Conservation (phyloP, 2,113 vertebrate genomes). For the Jaculus jaculus region DNA sequence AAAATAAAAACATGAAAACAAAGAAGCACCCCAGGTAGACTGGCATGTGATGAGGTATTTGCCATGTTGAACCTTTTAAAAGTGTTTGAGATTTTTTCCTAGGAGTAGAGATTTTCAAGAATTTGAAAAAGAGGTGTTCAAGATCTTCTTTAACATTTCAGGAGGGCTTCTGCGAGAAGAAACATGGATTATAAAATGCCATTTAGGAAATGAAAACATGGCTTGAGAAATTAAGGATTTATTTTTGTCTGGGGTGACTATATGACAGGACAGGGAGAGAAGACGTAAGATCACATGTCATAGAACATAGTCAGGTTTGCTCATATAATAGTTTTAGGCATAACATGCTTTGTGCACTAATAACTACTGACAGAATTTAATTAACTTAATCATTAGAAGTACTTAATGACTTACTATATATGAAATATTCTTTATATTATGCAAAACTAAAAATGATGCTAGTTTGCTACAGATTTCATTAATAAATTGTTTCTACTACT, state of each 20-base stretch:
- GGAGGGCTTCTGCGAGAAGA: neutral
- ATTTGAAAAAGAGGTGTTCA: neutral
- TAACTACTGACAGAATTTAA: neutral
- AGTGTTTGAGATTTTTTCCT: neutral
- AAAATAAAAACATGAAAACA: too few species aligned
- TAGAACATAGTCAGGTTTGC: neutral
- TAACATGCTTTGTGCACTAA: neutral
- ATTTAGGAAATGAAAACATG: neutral
- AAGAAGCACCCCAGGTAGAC: too few species aligned
- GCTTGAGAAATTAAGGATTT: neutral
- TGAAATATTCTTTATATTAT: neutral
- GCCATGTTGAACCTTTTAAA: neutral
- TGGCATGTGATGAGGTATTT: neutral
- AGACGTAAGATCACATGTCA: neutral
- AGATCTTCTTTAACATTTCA: neutral
- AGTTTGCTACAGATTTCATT: neutral
- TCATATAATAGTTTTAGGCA: neutral
- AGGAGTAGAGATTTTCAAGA: neutral
- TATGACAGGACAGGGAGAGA: neutral
- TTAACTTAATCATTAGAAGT: neutral
- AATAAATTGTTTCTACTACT: neutral
- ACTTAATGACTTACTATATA: neutral
- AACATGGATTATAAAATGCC: fast-evolving
- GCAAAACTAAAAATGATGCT: neutral
- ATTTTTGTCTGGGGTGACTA: neutral